Evolutionary conservation across 2,797 vertebrate genomes (phyloP), one percentile per base, ranked within the genome.

Genomic region (Leptodactylus fallax): DNA sequence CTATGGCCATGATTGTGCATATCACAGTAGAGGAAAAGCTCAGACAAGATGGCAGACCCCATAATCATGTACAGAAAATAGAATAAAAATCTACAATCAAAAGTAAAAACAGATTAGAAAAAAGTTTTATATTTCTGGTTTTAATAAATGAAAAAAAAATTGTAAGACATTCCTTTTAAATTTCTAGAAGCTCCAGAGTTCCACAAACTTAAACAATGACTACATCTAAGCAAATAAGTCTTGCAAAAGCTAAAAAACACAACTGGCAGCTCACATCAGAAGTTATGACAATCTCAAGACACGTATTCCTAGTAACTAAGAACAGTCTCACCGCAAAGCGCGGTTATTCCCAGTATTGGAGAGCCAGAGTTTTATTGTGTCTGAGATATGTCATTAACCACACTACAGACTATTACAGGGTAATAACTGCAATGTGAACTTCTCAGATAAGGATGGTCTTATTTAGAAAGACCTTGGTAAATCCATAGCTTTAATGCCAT

Each of bases 401-500:
- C 60, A 65, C 79, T 65, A 51, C 79, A 49, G 19, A 47, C 55
- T 60, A 80, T 45, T 36, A 74, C 51, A 47, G 13, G 56, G 82
- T 47, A n/a, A 84, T 60, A 47, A 47, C 69, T 61, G 56, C 56
- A 63, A 65, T 49, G 36, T 79, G 60, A 78, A 65, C 23, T 63
- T 77, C 51, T 3, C 55, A 85, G 83, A 85, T 85, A 78, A 85
- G 71, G 72, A 77, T 23, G 71, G 56, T 61, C 55, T 77, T 61
- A 85, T 76, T 61, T 61, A 51, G 74, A 85, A 85, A 85, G 83
- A 85, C 72, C 83, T 85, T 85, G 71, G 72, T 51, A 85, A 47
- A 19, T 56, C 14, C 49, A 55, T n/a, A 17, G 81, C 49, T 71
- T 82, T 71, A 79, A 78, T 47, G 16, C 7, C 47, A 63, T 36